Evolutionary conservation across 2,113 vertebrate species (phyloP).

Genomic region (Pavo muticus): DNA sequence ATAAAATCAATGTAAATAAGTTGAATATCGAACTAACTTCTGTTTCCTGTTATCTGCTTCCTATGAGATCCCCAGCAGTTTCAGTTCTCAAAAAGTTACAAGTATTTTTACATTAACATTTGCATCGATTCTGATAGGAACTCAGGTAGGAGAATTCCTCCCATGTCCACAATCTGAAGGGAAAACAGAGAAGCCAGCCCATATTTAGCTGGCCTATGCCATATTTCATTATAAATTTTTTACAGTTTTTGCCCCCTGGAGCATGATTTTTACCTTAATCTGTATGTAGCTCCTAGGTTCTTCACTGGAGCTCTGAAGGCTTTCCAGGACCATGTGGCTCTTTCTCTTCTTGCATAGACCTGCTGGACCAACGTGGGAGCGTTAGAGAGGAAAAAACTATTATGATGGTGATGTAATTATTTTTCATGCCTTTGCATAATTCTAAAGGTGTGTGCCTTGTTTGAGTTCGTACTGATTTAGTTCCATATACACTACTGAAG

Average conservation of each 20-base stretch:
- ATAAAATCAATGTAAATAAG: conserved; percentile 44
- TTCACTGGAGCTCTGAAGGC: not conserved
- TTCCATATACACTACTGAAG: not conserved
- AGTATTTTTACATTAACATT: not conserved
- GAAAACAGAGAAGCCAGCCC: not conserved
- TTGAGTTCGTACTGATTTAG: not conserved
- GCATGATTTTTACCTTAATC: not conserved
- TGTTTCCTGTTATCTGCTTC: conserved; percentile 35
- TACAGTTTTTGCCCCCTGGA: not conserved
- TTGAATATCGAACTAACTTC: conserved; percentile 33
- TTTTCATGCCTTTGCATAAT: not conserved
- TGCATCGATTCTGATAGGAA: not conserved
- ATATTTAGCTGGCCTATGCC: not conserved
- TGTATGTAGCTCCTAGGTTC: not conserved
- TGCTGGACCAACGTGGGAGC: not conserved
- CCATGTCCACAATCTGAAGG: not conserved
- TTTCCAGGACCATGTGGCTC: not conserved
- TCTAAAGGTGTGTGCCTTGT: not conserved
- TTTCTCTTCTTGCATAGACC: not conserved
- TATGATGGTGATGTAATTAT: not conserved
- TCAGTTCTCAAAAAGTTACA: conserved; percentile 14
- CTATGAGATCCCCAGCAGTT: not conserved
- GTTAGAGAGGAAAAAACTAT: not conserved
- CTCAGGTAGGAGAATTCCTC: not conserved
- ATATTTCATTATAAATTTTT: not conserved